Evolutionary conservation across 2,888 invertebrate genomes (phyloP), one percentile per base, ranked within the genome.

Genomic region (Heliconius aoede): DNA sequence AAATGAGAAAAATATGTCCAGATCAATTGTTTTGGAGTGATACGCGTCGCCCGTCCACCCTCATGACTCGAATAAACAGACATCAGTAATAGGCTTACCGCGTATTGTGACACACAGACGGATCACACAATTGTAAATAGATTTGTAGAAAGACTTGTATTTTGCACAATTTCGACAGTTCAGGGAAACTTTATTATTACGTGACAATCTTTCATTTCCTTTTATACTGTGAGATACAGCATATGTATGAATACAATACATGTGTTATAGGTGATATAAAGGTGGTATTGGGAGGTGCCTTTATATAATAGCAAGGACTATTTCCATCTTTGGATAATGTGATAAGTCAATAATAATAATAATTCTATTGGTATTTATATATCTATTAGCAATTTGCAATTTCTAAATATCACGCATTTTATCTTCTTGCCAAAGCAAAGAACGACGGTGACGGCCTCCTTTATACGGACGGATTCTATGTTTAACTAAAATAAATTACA

Each of bases 151-250:
- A 32, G 86, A 84, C 79, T 81, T 79, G 71, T 74, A 76, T 86
- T 86, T 87, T 86, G 85, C 82, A 84, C 88, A 87, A 86, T 74
- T 80, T 73, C 24, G 7, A 51, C 7, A 51, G 11, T 68, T 21
- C 28, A 7, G n/a, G 30, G 30, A 51, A 51, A 30, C n/a, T 69
- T 68, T 46, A 46, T 67, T 51, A n/a, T 69, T n/a, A n/a, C n/a
- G n/a, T n/a, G n/a, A n/a, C n/a, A n/a, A n/a, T n/a, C n/a, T n/a
- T 55, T 69, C n/a, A 69, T 69, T 21, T 55, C n/a, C 7, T 32
- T 55, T 24, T 24, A 7, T 30, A 55, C 1, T 15, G 24, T 24
- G 55, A 69, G 55, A 69, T 55, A 15, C 30, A 51, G 30, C 68
- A 55, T 24, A n/a, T 51, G 51, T 69, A 69, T 51, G n/a, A 1